phyloP scores from a whole-genome alignment of 1,140 invertebrate species.

The Anthonomus grandis region DNA sequence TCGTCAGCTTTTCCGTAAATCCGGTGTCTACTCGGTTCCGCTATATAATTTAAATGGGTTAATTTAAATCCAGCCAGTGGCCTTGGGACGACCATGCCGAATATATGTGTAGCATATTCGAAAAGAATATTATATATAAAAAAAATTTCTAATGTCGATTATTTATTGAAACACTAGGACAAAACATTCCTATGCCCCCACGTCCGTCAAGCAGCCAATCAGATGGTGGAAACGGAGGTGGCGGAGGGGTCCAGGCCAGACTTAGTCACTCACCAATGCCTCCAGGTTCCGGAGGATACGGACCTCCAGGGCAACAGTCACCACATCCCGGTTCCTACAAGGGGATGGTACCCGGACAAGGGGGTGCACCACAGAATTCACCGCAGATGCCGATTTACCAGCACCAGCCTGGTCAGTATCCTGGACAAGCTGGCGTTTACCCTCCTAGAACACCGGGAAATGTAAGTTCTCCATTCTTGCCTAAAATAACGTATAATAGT shows the following conservation, averaged over 20 bases:
- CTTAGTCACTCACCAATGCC: slow-evolving; percentile 75
- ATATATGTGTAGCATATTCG: slow-evolving; percentile 2
- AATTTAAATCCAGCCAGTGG: slow-evolving; percentile 11
- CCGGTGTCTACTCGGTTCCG: slow-evolving; percentile 9
- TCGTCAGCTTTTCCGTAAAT: no score
- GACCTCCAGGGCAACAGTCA: slow-evolving; percentile 54
- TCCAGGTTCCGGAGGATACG: slow-evolving; percentile 62
- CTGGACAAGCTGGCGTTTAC: slow-evolving; percentile 53
- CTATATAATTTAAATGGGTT: slow-evolving; percentile 16
- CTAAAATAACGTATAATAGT: no score
- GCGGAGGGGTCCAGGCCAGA: slow-evolving; percentile 49
- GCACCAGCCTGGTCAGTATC: slow-evolving; percentile 53
- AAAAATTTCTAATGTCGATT: slow-evolving; percentile 23
- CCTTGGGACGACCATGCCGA: slow-evolving; percentile 13
- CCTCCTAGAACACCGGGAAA: slow-evolving; percentile 55
- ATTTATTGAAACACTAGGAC: no score
- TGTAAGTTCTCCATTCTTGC: slow-evolving; percentile 42
- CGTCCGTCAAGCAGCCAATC: slow-evolving; percentile 87
- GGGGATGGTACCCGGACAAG: slow-evolving; percentile 53
- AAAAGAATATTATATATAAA: slow-evolving; percentile 12
- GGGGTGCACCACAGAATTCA: slow-evolving; percentile 34
- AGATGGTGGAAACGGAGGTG: slow-evolving; percentile 67
- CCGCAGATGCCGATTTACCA: slow-evolving; percentile 55
- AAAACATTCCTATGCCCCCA: slow-evolving; percentile 89
- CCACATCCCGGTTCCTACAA: slow-evolving; percentile 64